phyloP scores from a whole-genome alignment of 2,113 vertebrate species.

The Grammomys surdaster region DNA sequence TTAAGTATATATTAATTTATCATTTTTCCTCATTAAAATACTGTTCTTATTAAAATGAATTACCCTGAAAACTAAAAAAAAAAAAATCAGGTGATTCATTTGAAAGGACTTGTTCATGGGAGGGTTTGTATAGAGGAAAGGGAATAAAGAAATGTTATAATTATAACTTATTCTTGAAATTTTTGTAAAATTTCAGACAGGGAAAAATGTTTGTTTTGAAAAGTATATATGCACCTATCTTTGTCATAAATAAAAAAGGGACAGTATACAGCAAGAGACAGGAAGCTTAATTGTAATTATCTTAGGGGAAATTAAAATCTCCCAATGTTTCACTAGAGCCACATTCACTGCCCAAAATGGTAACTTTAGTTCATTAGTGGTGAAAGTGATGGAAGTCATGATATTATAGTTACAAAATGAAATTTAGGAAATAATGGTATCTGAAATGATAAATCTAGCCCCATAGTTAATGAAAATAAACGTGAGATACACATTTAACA shows the following conservation, averaged over 20 bases:
- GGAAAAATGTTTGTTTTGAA: conserved; percentile 56
- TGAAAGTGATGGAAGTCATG: conserved; percentile 35
- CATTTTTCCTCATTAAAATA: neutral
- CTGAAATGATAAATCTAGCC: neutral
- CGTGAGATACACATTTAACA: neutral
- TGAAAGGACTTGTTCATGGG: neutral
- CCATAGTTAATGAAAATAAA: conserved; percentile 43
- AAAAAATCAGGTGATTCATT: neutral
- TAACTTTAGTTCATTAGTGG: conserved; percentile 24
- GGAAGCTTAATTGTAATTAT: conserved; percentile 46
- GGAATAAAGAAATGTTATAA: neutral
- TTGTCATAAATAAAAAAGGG: conserved; percentile 47
- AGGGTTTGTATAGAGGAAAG: neutral
- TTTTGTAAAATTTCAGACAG: neutral
- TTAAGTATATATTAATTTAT: neutral
- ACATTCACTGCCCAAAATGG: conserved; percentile 46
- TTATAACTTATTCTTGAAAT: neutral
- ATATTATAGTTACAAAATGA: neutral
- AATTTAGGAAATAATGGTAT: neutral
- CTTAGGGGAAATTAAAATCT: conserved; percentile 51
- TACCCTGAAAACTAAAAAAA: neutral
- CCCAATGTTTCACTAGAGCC: conserved; percentile 3
- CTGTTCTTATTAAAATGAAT: neutral
- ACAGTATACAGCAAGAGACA: conserved; percentile 17
- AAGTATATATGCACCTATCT: conserved; percentile 18